A percentile compares a stretch with the other conserved stretches of the same genome.
Evolutionary conservation across 35 echinoderm and acorn worm genomes (phyloP).

Genomic region (Acanthaster planci): DNA sequence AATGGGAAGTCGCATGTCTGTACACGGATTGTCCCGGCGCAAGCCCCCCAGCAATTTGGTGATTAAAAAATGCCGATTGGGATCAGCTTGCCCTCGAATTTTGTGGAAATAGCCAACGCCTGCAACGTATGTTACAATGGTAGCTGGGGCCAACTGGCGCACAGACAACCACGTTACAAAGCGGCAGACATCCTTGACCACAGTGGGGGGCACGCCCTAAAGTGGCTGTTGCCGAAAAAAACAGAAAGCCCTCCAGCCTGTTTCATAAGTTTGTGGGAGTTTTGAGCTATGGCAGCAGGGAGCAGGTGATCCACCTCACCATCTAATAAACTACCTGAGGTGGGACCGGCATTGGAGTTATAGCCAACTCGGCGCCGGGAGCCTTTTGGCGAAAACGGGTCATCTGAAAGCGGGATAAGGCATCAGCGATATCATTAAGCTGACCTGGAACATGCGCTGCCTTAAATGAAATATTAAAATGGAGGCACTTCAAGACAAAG

Average conservation of each 20-base stretch:
- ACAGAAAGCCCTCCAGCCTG: neutral
- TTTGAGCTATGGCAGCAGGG: neutral
- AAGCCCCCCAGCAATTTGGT: slow-evolving; percentile 8
- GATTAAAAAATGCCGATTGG: slow-evolving; percentile 23
- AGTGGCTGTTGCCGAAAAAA: neutral
- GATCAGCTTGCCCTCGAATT: neutral
- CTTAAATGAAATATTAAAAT: slow-evolving; percentile 20
- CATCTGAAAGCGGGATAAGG: slow-evolving; percentile 46
- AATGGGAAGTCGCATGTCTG: slow-evolving; percentile 23
- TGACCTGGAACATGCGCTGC: slow-evolving; percentile 41
- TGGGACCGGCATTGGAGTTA: neutral
- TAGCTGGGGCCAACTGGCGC: neutral
- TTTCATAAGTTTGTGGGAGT: neutral
- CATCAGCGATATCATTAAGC: slow-evolving; percentile 32
- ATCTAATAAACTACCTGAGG: neutral
- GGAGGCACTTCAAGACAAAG: slow-evolving; percentile 28
- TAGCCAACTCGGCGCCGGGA: neutral
- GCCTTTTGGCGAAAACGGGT: neutral
- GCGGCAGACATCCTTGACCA: neutral
- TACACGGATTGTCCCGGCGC: neutral
- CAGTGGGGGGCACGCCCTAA: no score
- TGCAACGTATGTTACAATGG: slow-evolving; percentile 13
- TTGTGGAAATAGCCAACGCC: slow-evolving; percentile 1
- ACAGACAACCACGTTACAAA: slow-evolving; percentile 33
- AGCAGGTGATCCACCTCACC: neutral